Percentiles rank a stretch among this genome's conserved stretches.
phyloP scores from a whole-genome alignment of 2,888 invertebrate genomes.

The Stegana nigrithorax region DNA sequence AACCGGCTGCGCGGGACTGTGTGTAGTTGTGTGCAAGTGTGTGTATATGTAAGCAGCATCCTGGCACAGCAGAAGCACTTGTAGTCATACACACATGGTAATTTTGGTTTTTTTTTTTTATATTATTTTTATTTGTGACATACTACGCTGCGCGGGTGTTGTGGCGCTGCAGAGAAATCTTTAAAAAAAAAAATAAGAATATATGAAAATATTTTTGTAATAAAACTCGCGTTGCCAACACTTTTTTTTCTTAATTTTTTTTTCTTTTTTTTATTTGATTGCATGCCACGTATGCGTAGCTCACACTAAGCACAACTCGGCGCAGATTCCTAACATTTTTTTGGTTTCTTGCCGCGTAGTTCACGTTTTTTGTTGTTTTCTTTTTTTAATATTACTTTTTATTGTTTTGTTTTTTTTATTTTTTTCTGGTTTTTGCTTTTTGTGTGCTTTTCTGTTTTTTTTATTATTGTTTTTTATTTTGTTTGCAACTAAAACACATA shows the following conservation, averaged over 20 bases:
- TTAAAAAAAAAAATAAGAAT: neutral
- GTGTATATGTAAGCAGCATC: constrained; percentile 23
- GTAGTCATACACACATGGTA: too few species aligned
- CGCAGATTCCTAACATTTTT: too few species aligned
- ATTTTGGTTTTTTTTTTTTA: neutral
- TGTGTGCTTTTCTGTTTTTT: neutral
- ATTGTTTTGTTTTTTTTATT: constrained; percentile 20
- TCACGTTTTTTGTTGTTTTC: constrained; percentile 31
- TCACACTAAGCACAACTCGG: too few species aligned
- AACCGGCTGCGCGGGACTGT: too few species aligned
- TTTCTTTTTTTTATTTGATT: neutral
- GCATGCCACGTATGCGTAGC: constrained; percentile 39
- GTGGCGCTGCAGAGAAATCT: neutral
- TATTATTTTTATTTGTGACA: neutral
- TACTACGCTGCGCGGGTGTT: neutral
- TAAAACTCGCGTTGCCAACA: constrained; percentile 2
- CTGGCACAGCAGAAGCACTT: too few species aligned
- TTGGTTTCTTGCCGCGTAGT: too few species aligned
- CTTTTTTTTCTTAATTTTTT: constrained; percentile 32
- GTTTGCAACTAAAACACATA: too few species aligned
- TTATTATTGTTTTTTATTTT: constrained; percentile 3
- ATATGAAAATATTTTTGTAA: neutral
- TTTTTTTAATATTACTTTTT: constrained; percentile 34
- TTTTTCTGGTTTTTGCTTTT: constrained; percentile 13
- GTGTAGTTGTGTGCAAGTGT: constrained; percentile 4